Evolutionary conservation across 2,888 invertebrate species (phyloP), one percentile per base, ranked within the genome.

Genomic region (Eupeodes latifasciatus): DNA sequence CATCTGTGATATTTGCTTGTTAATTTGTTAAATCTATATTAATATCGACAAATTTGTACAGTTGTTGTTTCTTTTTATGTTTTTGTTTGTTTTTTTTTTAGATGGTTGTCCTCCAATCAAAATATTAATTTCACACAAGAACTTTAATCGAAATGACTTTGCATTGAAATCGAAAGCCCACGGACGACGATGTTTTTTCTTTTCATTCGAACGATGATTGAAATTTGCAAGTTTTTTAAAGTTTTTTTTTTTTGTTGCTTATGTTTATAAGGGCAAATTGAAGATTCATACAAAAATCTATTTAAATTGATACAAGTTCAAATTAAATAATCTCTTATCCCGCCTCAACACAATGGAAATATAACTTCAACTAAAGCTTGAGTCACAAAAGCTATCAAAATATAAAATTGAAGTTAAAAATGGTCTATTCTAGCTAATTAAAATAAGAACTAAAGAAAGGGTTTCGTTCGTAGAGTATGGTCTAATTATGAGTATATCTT

Each of bases 111-210:
- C 66, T 19, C 14, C 27, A 19, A 12, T 11, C 10, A 10, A n/a
- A 36, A 69, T 69, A 69, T 69, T 69, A 53, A 69, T 78, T 59
- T 59, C 59, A 78, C 59, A 78, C 19, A 6, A 19, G 27, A 61
- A 36, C 67, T 59, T 59, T 78, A 78, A 78, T 67, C 67, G 69
- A 78, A 69, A 69, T 12, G 19, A 55, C 44, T 49, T 49, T 53
- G 51, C 61, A 62, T 69, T 69, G 69, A 78, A 69, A 69, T 69
- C 53, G 34, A 72, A 71, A 71, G 69, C 71, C 79, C 79, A 79
- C 79, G 71, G 16, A 53, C 67, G 51, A 36, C 5, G 36, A 7
- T 36, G 5, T 5, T 40, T 40, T 69, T 69, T 34, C 2, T 69
- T 69, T 59, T 78, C 40, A 61, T 47, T 59, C 27, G 19, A 71